A percentile compares a stretch with the other conserved stretches of the same genome.
phyloP scores from a whole-genome alignment of 2,113 vertebrate genomes.

The Motacilla alba region DNA sequence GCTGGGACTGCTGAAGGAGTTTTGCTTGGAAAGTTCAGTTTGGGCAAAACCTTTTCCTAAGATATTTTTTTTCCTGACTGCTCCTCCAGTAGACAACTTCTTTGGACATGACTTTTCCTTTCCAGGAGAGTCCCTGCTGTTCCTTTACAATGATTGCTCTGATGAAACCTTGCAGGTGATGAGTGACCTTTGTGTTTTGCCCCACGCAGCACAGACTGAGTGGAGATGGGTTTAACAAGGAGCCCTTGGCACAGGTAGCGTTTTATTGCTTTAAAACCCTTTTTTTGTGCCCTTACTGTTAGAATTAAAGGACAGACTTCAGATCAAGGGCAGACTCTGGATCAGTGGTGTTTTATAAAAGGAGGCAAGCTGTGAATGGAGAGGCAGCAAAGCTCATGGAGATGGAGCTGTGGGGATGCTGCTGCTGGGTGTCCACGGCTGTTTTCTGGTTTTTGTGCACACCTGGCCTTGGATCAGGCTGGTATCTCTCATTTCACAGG shows the following conservation, averaged over 20 bases:
- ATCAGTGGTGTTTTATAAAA: neutral
- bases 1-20: neutral
- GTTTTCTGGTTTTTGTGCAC: neutral
- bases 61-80: neutral
- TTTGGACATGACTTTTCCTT: neutral
- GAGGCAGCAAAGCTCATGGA: neutral
- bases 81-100: neutral
- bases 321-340: neutral
- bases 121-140: neutral
- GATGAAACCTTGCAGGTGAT: neutral
- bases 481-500: neutral
- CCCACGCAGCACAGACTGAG: neutral
- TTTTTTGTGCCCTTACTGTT: neutral
- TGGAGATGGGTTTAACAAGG: neutral
- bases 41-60: neutral
- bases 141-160: neutral
- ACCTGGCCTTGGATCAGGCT: neutral
- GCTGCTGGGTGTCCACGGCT: fast-evolving
- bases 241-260: neutral
- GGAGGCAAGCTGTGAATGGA: neutral
- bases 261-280: neutral
- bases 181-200: neutral
- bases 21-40: neutral
- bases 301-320: neutral
- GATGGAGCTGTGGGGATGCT: neutral